These are phyloP conservation scores for Phataginus tetradactyla DNA, from an alignment of 2,797 vertebrate species.

Conservation along the genomic window DNA sequence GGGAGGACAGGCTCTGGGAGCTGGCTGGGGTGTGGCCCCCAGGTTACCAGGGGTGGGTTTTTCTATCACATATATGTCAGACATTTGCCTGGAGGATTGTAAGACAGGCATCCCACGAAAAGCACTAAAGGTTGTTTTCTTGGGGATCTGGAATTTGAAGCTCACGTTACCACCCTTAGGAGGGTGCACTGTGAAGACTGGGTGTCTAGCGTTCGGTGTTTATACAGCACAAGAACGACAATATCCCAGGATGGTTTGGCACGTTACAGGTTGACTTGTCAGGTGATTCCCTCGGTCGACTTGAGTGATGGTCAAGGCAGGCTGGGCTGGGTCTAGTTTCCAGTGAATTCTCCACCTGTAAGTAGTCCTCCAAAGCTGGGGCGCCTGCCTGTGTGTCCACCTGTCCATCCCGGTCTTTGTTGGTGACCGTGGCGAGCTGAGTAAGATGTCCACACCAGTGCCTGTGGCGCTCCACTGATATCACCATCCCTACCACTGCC, in stretches of 20 bases:
- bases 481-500: background rate
- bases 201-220: too few relatives aligned
- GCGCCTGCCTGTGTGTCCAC: rapidly evolving
- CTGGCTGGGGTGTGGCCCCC: background rate
- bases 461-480: too few relatives aligned
- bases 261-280: background rate
- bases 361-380: background rate
- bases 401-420: constrained; percentile 51
- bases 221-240: rapidly evolving
- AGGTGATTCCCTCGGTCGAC: background rate
- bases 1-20: background rate
- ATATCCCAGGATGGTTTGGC: rapidly evolving
- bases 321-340: background rate
- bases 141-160: background rate
- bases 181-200: too few relatives aligned
- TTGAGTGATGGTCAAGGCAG: rapidly evolving
- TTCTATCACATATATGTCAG: background rate
- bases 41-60: too few relatives aligned
- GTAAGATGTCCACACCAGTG: too few relatives aligned
- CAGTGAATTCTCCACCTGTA: background rate
- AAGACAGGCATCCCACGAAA: background rate
- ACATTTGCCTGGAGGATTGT: too few relatives aligned
- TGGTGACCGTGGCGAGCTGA: constrained; percentile 44
- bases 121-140: background rate
- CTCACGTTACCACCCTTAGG: background rate